Evolutionary conservation across 37 sponge, comb jelly and placozoan genomes (phyloP), one percentile per base, ranked within the genome.

Genomic region (Amphimedon queenslandica): DNA sequence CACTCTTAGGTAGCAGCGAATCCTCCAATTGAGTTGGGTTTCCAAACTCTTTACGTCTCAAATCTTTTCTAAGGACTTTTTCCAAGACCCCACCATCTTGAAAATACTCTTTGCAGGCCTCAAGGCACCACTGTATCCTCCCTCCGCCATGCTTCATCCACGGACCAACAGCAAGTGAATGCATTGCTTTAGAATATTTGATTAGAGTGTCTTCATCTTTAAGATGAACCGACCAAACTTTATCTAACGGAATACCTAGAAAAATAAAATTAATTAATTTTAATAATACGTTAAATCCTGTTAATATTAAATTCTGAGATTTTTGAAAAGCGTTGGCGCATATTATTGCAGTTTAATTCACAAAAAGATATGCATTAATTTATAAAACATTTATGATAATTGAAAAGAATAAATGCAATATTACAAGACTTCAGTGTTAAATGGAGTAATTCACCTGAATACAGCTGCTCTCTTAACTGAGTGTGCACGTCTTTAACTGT

Each of bases 81-180:
- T 36, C 39, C 1, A 91, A 70, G 1, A 51, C 73, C 3, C 72
- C 69, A 13, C 75, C 75, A 0, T 8, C 34, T 0, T 53, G 21
- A 60, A 79, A 91, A 63, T 91, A 91, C 40, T 87, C 80, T 27
- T 67, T 58, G 57, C 74, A 75, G 2, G 53, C 40, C 10, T 81
- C 80, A 43, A 70, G 67, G 64, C 88, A 87, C 92, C 92, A 91
- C 4, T 28, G 32, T 4, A 91, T 87, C 33, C 92, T 63, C 24
- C 71, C 66, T 1, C 64, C 43, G 25, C 63, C 79, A 42, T 69
- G 57, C 31, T 78, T 35, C 32, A 38, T 21, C 92, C 92, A 91
- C 2, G 56, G 61, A 10, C 64, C 75, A 3, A 67, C 75, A 2
- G 92, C 92, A 35, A 91, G 53, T 4, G 29, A 1, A 30, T 78